These are phyloP conservation scores for Gandaritis pyraliata DNA, from an alignment of 2,888 invertebrate genomes.

Conservation along the genomic window DNA sequence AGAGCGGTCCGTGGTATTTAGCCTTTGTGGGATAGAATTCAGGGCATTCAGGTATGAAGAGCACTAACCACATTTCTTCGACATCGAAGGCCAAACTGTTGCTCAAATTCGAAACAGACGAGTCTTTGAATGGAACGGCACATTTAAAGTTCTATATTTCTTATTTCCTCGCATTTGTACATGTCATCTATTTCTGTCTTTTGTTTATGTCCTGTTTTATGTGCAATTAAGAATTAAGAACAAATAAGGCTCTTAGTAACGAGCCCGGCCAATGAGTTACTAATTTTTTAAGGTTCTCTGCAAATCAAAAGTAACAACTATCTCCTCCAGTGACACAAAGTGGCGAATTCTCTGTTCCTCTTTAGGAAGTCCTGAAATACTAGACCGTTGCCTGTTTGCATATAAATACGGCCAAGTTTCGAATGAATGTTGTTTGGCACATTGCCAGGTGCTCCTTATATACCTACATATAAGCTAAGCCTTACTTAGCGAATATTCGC, in stretches of 20 bases:
- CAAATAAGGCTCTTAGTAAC: too few relatives aligned
- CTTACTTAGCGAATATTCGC: slow-evolving; percentile 23
- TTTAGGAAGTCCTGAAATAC: slow-evolving; percentile 27
- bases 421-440: slow-evolving; percentile 36
- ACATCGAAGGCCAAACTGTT: slow-evolving; percentile 8
- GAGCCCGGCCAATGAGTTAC: too few relatives aligned
- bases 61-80: slow-evolving; percentile 22
- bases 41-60: slow-evolving; percentile 55
- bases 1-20: slow-evolving; percentile 46
- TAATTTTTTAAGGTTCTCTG: neutral
- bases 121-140: slow-evolving; percentile 10
- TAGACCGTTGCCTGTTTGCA: slow-evolving; percentile 37
- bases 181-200: too few relatives aligned
- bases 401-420: slow-evolving; percentile 32
- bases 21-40: slow-evolving; percentile 59
- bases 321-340: slow-evolving; percentile 3
- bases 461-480: slow-evolving; percentile 28
- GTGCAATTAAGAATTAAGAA: too few relatives aligned
- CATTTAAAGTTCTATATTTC: slow-evolving; percentile 7
- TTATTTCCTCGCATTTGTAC: too few relatives aligned
- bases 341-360: slow-evolving; percentile 28
- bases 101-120: slow-evolving; percentile 12
- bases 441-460: slow-evolving; percentile 34
- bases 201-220: too few relatives aligned
- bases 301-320: neutral